These are phyloP conservation scores for Drosophila kanapiae DNA, from an alignment of 1,140 invertebrate species.

Conservation along the genomic window DNA sequence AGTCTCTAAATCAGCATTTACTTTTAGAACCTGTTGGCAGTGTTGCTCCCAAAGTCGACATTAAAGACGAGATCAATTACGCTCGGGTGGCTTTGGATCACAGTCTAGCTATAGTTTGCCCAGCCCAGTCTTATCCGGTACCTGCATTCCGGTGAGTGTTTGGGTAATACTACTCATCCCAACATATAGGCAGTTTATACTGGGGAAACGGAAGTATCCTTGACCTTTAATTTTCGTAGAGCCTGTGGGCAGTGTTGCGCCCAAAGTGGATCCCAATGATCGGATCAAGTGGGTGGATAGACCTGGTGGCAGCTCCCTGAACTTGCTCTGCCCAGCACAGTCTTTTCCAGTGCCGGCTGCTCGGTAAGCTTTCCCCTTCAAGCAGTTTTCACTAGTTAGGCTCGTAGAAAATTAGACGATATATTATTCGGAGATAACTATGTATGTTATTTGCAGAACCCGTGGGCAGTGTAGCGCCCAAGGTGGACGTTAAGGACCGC, in stretches of 20 bases:
- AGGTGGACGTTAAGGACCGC: conserved; percentile 87
- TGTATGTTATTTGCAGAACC: conserved; percentile 62
- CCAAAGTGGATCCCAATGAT: conserved; percentile 90
- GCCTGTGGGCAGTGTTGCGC: conserved; percentile 91
- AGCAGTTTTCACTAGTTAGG: conserved; percentile 48
- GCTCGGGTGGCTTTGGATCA: conserved; percentile 72
- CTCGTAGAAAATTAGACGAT: too few species aligned
- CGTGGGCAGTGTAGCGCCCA: conserved; percentile 89
- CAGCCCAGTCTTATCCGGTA: conserved; percentile 88
- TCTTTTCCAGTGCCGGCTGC: conserved; percentile 88
- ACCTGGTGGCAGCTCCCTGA: conserved; percentile 60
- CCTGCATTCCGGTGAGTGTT: conserved; percentile 87
- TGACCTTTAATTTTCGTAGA: conserved; percentile 86
- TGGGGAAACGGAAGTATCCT: neutral
- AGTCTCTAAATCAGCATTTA: neutral
- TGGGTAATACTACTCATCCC: neutral
- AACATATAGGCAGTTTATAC: conserved; percentile 42
- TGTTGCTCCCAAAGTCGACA: conserved; percentile 88
- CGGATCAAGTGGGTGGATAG: conserved; percentile 76
- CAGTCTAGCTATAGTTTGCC: conserved; percentile 88
- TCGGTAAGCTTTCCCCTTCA: conserved; percentile 85
- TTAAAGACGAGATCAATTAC: conserved; percentile 79
- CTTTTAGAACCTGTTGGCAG: conserved; percentile 89
- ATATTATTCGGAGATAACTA: neutral
- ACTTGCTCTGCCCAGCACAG: conserved; percentile 89